Percentiles rank a stretch among this genome's conserved stretches.
Conservation (phyloP, 2,888 invertebrate species). For the Rhamnusium bicolor region DNA sequence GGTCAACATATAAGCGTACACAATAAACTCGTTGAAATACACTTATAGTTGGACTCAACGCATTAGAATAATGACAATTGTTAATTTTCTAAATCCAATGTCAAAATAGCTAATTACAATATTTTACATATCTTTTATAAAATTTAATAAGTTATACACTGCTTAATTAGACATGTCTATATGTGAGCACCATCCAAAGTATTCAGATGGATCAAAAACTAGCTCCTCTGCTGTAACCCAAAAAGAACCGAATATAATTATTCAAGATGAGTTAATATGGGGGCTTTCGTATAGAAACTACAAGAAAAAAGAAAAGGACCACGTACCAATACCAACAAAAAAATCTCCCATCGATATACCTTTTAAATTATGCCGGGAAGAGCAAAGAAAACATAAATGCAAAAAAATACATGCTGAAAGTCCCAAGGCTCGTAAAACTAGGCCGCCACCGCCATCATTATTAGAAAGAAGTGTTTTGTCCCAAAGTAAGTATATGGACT, state of each 20-base stretch:
- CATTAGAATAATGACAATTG: neutral
- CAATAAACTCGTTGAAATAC: neutral
- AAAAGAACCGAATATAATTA: conserved; percentile 9
- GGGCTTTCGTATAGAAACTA: conserved; percentile 46
- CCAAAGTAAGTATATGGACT: conserved; percentile 59
- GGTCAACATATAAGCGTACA: neutral
- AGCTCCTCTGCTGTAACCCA: neutral
- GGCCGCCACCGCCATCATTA: conserved; percentile 24
- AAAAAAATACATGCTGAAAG: conserved; percentile 18
- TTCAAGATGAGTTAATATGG: conserved; percentile 51
- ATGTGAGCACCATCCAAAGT: conserved; percentile 37
- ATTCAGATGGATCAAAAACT: conserved; percentile 7
- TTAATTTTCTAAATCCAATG: neutral
- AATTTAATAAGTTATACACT: neutral
- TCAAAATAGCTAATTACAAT: neutral
- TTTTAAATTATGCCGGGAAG: conserved; percentile 46
- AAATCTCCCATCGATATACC: conserved; percentile 50
- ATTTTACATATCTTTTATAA: neutral
- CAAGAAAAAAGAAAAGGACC: conserved; percentile 39
- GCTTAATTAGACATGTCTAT: conserved; percentile 1
- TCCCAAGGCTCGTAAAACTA: conserved; percentile 5
- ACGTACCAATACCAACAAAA: conserved; percentile 42
- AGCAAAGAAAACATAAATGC: conserved; percentile 32
- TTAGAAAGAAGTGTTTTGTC: conserved; percentile 55
- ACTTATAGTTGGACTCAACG: neutral